Percentiles rank a stretch among this genome's conserved stretches.
phyloP scores from a whole-genome alignment of 2,888 invertebrate genomes.

The Sturmia bella region DNA sequence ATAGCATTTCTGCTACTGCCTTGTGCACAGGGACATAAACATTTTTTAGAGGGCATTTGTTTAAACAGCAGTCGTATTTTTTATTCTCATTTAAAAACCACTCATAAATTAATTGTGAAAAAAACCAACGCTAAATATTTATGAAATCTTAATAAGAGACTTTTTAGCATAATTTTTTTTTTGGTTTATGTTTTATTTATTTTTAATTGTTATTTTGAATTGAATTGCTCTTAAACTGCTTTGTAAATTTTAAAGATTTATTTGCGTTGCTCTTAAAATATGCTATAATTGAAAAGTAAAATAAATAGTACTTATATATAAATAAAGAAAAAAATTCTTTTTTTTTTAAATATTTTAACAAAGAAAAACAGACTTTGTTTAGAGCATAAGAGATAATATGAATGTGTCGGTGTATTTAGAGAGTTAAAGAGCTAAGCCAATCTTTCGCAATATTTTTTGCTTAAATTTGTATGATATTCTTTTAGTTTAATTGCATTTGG shows the following conservation, averaged over 20 bases:
- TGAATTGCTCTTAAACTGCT: constrained; percentile 18
- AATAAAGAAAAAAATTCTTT: constrained; percentile 2
- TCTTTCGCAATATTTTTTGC: no score
- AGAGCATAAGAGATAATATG: no score
- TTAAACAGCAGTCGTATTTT: background rate
- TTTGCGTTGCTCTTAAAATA: constrained; percentile 42
- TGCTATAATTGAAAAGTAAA: constrained; percentile 6
- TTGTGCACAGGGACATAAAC: constrained; percentile 1
- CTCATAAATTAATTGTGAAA: background rate
- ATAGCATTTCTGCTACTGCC: constrained; percentile 11
- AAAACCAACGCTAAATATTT: background rate
- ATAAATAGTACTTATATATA: background rate
- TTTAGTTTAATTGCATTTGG: no score
- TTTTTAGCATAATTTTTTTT: constrained; percentile 1
- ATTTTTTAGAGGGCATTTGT: no score
- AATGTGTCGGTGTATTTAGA: no score
- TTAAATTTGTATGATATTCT: no score
- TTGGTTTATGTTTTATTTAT: background rate
- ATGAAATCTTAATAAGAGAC: background rate
- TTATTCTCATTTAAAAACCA: background rate
- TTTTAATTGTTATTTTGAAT: constrained; percentile 21
- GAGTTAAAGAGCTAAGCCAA: no score
- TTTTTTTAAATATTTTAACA: background rate
- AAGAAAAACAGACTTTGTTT: background rate
- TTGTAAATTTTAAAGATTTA: constrained; percentile 43